Conservation (phyloP, 1,140 invertebrate genomes). For the Globodera rostochiensis region DNA sequence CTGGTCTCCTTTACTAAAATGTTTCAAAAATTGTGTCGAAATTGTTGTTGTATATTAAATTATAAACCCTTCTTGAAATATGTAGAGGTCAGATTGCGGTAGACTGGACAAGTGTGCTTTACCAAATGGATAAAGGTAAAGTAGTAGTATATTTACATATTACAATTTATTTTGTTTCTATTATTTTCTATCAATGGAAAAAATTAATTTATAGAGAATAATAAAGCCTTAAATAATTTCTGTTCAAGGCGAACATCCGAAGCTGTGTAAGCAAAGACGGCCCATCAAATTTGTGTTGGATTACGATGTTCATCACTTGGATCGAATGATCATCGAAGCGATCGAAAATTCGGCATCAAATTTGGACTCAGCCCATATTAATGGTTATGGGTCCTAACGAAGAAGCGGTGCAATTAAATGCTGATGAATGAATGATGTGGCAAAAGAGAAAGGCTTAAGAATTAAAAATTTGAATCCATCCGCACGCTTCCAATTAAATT, state of each 20-base stretch:
- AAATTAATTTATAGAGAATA: not conserved
- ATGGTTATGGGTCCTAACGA: no score
- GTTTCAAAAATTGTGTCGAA: no score
- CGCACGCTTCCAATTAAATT: no score
- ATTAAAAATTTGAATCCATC: no score
- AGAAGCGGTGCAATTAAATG: no score
- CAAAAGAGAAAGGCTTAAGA: no score
- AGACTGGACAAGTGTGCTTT: not conserved
- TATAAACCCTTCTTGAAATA: no score
- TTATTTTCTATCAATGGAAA: not conserved
- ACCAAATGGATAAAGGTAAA: not conserved
- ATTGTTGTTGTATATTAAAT: no score
- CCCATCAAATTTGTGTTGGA: slow-evolving; percentile 3
- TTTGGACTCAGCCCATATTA: not conserved
- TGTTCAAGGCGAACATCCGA: not conserved
- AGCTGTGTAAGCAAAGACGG: not conserved
- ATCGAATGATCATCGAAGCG: slow-evolving; percentile 1
- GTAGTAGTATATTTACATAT: not conserved
- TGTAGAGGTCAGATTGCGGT: slow-evolving; percentile 1
- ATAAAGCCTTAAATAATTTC: no score
- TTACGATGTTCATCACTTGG: slow-evolving; percentile 3
- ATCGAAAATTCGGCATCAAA: not conserved
- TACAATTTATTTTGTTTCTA: not conserved
- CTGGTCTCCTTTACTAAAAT: no score
- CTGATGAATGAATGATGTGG: no score